Evolutionary conservation across 2,113 vertebrate species (phyloP), one percentile per base, ranked within the genome.

Genomic region (Fulmarus glacialis): DNA sequence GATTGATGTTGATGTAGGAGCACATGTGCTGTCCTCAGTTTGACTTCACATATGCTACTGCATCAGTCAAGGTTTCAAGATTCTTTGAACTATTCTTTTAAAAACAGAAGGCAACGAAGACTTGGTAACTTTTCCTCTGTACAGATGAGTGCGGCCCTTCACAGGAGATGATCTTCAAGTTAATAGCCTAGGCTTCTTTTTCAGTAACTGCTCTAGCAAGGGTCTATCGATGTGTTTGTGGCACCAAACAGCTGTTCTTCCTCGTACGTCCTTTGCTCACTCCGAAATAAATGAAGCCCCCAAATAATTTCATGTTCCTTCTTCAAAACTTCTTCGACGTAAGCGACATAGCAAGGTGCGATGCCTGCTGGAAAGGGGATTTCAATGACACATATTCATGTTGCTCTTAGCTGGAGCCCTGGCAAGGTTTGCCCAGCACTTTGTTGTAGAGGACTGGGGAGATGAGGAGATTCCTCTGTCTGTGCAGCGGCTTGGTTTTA

Each of bases 371-470:
- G n/a, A 27, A 40, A 52, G 50, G 45, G 43, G 66, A 12, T 78
- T 56, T 16, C 21, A 0, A 1, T 18, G 36, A 7, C 36, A 8
- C 0, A 0, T 27, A 5, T 32, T 62, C 8, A 4, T 8, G 18
- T 29, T 38, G 48, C 26, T 68, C n/a, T 12, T 21, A 9, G 29
- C 59, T 59, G 17, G 14, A 3, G 60, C 43, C 36, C 1, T 2
- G 30, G 43, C 40, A 27, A 42, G 63, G 55, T 40, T 59, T 22
- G 15, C 17, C 34, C 30, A 6, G 53, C 71, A 3, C 42, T 47
- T 29, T 22, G 53, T 12, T 36, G 34, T 12, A 27, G 50, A 29
- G 73, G 18, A 11, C 0, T 30, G 67, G 71, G 20, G 58, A 62
- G 80, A 56, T 5, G 19, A 63, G 60, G 47, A 43, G 36, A 62